These are phyloP conservation scores for Coracopsis vasa DNA, from an alignment of 2,113 vertebrate species.

Conservation along the genomic window DNA sequence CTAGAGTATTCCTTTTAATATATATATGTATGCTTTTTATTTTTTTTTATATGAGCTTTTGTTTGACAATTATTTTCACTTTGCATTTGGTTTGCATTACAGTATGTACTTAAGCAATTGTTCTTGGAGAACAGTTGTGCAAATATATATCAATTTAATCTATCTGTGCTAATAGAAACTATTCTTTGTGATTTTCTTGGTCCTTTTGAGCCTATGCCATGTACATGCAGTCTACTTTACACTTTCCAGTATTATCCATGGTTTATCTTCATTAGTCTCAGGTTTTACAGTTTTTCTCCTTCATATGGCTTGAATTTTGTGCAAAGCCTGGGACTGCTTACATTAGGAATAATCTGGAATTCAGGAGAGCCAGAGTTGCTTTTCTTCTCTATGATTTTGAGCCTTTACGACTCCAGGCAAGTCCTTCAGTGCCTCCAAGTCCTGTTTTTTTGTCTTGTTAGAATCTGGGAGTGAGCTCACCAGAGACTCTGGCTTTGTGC, in stretches of 20 bases:
- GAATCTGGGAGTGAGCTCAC: neutral
- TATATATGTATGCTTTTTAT: neutral
- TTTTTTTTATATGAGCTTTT: neutral
- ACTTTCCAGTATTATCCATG: neutral
- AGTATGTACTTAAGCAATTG: neutral
- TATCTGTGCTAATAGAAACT: neutral
- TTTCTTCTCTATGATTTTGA: neutral
- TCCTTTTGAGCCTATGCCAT: neutral
- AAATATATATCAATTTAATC: neutral
- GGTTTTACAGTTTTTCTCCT: neutral
- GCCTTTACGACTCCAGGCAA: neutral
- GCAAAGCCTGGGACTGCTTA: neutral
- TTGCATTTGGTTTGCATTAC: slow-evolving; percentile 1
- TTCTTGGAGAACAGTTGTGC: neutral
- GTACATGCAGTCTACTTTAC: neutral
- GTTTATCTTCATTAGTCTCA: neutral
- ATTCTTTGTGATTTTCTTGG: neutral
- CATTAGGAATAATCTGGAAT: neutral
- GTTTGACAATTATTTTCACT: neutral
- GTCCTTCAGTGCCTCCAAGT: neutral
- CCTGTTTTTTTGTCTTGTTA: neutral
- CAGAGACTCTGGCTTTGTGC: neutral
- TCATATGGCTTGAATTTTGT: slow-evolving; percentile 23
- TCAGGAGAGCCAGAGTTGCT: neutral
- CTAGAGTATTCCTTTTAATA: neutral